phyloP scores from a whole-genome alignment of 2,113 vertebrate genomes.

The Zingel zingel region DNA sequence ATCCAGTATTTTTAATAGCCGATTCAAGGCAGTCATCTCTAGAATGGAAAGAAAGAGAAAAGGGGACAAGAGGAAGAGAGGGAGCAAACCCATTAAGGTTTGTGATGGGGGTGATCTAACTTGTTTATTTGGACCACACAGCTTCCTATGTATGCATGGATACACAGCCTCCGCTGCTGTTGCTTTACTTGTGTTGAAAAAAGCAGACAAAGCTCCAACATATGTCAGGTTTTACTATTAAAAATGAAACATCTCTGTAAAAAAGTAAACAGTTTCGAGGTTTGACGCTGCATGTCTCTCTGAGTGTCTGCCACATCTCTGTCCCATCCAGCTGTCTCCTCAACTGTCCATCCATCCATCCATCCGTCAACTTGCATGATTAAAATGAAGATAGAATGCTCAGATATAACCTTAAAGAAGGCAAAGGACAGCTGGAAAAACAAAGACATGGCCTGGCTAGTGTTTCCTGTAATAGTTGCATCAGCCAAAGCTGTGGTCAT shows the following conservation, averaged over 20 bases:
- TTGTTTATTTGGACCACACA: conserved; percentile 49
- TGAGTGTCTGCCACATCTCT: conserved; percentile 5
- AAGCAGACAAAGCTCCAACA: conserved; percentile 17
- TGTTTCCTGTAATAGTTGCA: conserved; percentile 26
- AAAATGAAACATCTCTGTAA: conserved; percentile 38
- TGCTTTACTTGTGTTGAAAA: not conserved
- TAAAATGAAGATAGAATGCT: conserved; percentile 26
- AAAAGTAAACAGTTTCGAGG: conserved; percentile 6
- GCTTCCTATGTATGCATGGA: conserved; percentile 49
- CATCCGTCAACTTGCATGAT: conserved; percentile 17
- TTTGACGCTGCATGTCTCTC: conserved; percentile 9
- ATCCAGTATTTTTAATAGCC: too few relatives aligned
- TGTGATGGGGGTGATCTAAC: not conserved
- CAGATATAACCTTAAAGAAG: conserved; percentile 1
- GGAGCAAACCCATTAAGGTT: not conserved
- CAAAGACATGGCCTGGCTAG: conserved; percentile 9
- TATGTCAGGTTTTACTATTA: conserved; percentile 40
- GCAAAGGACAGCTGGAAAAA: conserved; percentile 30
- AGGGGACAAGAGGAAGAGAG: not conserved
- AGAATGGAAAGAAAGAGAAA: not conserved
- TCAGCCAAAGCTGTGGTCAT: conserved; percentile 10
- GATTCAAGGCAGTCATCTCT: too few relatives aligned
- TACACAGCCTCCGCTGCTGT: conserved; percentile 38
- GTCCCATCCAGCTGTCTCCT: conserved; percentile 23
- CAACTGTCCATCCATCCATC: conserved; percentile 13